Conservation (phyloP, 2,888 invertebrate species). For the Drosophila anomelani region DNA sequence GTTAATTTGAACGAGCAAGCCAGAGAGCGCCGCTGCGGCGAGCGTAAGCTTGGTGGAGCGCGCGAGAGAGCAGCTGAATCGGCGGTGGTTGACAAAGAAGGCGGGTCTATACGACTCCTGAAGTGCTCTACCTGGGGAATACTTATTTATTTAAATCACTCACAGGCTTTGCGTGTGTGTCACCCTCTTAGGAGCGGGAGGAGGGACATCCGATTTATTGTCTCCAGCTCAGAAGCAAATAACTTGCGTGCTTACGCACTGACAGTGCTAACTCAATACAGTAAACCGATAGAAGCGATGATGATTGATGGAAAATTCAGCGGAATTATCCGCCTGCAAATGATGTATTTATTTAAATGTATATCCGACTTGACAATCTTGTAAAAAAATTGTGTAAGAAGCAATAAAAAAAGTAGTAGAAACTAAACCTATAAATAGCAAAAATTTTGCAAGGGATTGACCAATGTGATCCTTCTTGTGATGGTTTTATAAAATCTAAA, state of each 20-base stretch:
- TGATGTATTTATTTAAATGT: too few species aligned
- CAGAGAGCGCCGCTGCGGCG: constrained; percentile 33
- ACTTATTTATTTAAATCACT: constrained; percentile 15
- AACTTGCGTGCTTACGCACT: constrained; percentile 16
- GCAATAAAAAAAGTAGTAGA: too few species aligned
- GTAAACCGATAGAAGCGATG: not conserved
- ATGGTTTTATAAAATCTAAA: too few species aligned
- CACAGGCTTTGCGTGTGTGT: constrained; percentile 27
- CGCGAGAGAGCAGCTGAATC: not conserved
- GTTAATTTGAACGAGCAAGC: constrained; percentile 65
- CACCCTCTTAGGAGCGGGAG: not conserved
- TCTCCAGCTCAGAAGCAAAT: constrained; percentile 11
- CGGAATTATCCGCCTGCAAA: too few species aligned
- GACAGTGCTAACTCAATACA: not conserved
- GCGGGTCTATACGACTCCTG: constrained; percentile 9
- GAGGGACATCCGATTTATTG: constrained; percentile 32
- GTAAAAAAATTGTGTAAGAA: too few species aligned
- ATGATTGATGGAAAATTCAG: not conserved
- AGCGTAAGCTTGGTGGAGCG: constrained; percentile 16
- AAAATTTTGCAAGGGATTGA: too few species aligned
- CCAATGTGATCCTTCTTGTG: too few species aligned
- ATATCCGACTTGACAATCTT: too few species aligned
- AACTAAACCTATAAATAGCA: too few species aligned
- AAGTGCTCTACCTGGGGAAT: constrained; percentile 25
- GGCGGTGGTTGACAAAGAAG: constrained; percentile 16